These are phyloP conservation scores for Halictus quadricinctus DNA, from an alignment of 2,888 invertebrate genomes.

Conservation along the genomic window DNA sequence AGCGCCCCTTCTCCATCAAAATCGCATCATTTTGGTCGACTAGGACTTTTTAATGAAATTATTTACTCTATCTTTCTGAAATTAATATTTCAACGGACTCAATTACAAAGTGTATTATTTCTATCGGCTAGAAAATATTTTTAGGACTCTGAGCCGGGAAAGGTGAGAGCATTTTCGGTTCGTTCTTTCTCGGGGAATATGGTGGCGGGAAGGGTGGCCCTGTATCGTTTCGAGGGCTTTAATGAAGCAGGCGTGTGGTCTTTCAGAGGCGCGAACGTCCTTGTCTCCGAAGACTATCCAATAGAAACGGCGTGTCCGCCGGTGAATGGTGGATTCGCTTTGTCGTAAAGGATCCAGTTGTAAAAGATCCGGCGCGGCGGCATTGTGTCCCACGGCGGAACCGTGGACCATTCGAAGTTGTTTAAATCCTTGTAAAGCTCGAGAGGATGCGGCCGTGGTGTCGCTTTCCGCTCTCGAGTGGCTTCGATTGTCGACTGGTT, in stretches of 20 bases:
- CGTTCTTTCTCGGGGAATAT: neutral
- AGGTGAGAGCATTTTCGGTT: neutral
- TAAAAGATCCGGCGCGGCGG: constrained; percentile 61
- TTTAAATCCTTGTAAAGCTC: constrained; percentile 80
- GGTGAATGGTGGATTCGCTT: constrained; percentile 53
- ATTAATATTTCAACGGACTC: too few species aligned
- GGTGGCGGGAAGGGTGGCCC: neutral
- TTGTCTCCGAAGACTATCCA: constrained; percentile 48
- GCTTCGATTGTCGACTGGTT: constrained; percentile 78
- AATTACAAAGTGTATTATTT: too few species aligned
- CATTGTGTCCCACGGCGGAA: constrained; percentile 52
- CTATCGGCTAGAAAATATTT: too few species aligned
- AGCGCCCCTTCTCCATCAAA: neutral
- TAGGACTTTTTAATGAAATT: neutral
- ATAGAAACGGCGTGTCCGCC: constrained; percentile 25
- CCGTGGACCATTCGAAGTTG: constrained; percentile 75
- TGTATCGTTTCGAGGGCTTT: constrained; percentile 34
- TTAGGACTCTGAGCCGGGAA: neutral
- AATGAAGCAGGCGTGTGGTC: constrained; percentile 56
- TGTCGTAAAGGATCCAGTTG: constrained; percentile 56
- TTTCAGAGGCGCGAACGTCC: constrained; percentile 28
- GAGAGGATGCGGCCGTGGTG: constrained; percentile 73
- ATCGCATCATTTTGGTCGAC: neutral
- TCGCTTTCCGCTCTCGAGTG: constrained; percentile 79
- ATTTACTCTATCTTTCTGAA: neutral